Conservation (phyloP, 2,888 invertebrate genomes). For the Yponomeuta plumbellus region DNA sequence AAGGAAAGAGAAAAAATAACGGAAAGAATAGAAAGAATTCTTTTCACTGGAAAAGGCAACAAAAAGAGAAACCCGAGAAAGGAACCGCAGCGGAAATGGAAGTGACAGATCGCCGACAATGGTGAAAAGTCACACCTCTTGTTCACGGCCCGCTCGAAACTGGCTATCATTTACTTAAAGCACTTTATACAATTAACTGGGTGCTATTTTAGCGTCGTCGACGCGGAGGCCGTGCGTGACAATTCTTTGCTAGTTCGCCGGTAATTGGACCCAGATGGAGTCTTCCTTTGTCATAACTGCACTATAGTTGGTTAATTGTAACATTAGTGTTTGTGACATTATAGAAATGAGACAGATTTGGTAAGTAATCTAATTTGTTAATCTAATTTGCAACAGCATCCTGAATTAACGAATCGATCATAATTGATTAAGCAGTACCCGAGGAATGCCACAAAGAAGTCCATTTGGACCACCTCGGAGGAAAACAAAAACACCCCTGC, state of each 20-base stretch:
- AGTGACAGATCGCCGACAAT: conserved; percentile 73
- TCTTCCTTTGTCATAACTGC: no score
- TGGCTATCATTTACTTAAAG: conserved; percentile 74
- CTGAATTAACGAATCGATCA: conserved; percentile 71
- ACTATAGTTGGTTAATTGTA: no score
- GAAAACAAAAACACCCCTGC: conserved; percentile 61
- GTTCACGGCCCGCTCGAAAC: conserved; percentile 60
- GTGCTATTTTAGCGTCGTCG: conserved; percentile 49
- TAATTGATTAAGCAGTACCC: conserved; percentile 72
- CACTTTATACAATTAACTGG: conserved; percentile 73
- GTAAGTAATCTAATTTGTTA: background rate
- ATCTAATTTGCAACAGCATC: conserved; percentile 44
- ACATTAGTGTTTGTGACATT: background rate
- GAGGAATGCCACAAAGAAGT: conserved; percentile 65
- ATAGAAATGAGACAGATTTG: background rate
- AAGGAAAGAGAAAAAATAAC: conserved; percentile 22
- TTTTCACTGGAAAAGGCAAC: conserved; percentile 68
- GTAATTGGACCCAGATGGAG: conserved; percentile 43
- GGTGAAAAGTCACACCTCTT: conserved; percentile 75
- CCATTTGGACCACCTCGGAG: conserved; percentile 53
- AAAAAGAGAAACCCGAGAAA: conserved; percentile 60
- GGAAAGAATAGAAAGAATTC: conserved; percentile 57
- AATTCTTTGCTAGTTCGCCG: conserved; percentile 52
- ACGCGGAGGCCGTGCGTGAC: conserved; percentile 49
- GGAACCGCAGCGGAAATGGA: conserved; percentile 63